Base-by-base conservation (phyloP, 2,888 invertebrate genomes). In the Lithophane socia region DNA sequence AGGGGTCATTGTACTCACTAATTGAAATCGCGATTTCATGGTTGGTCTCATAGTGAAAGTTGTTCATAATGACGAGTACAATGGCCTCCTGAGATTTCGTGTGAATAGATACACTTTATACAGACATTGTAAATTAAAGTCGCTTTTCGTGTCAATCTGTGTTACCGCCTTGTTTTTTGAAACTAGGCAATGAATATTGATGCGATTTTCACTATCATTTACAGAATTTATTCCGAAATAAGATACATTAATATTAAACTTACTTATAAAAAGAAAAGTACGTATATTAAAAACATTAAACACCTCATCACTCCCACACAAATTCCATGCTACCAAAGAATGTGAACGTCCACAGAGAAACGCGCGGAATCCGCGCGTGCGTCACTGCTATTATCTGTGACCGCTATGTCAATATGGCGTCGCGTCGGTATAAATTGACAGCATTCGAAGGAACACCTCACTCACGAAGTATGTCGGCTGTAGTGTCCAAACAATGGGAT, bases 381-480 rank as follows among this genome's bases (percentile, higher is more conserved):
- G 70, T 63, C 82, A 61, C 24, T 16, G 18, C 42, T 37, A 69
- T 56, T 79, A 70, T 4, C 37, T 49, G 12, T 24, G 65, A 47
- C 54, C 49, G 77, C 77, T 66, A 44, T 68, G 44, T 68, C 83
- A 71, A 68, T 82, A 82, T 61, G 29, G 37, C 37, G 37, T 37
- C 37, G n/a, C 29, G 37, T 7, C 56, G 24, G 21, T 42, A 76
- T 61, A 64, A 86, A 75, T 82, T 82, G 82, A 82, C 70, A 86
- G 76, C 63, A 49, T 76, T 86, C 82, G n/a, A 37, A 16, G 16
- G 37, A 21, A 81, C 52, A 52, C 60, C 64, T 56, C 58, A 65
- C 52, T 42, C 52, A 61, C 7, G 4, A 47, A 21, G 13, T 68
- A 56, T 67, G 52, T 64, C 29, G 16, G 4, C 49, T 63, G n/a